A percentile compares a stretch with the other conserved stretches of the same genome.
phyloP scores from a whole-genome alignment of 2,797 vertebrate species.

The Borostomias antarcticus region DNA sequence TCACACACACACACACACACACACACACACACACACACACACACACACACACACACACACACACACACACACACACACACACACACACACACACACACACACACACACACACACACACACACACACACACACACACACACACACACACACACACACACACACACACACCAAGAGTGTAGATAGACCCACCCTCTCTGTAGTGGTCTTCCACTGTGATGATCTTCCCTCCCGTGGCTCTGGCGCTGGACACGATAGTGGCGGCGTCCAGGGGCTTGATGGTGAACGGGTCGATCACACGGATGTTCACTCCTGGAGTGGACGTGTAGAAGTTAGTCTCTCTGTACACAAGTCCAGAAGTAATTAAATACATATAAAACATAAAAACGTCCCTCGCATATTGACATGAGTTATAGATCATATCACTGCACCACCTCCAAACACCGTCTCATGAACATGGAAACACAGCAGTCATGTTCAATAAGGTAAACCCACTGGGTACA shows the following conservation, averaged over 20 bases:
- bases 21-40: background rate
- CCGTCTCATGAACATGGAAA: too few species aligned
- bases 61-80: too few species aligned
- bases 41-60: background rate
- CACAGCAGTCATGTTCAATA: background rate
- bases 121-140: background rate
- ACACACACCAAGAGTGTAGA: too few species aligned
- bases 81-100: background rate
- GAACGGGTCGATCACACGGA: constrained; percentile 88
- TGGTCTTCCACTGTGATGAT: constrained; percentile 93
- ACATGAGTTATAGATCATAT: too few species aligned
- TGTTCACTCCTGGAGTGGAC: constrained; percentile 75
- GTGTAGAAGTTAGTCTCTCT: too few species aligned
- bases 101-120: background rate
- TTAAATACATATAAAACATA: too few species aligned
- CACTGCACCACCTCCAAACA: too few species aligned
- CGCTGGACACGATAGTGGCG: constrained; percentile 79
- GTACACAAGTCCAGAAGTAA: too few species aligned
- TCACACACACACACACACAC: background rate
- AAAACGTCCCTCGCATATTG: too few species aligned
- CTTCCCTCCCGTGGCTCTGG: constrained; percentile 79
- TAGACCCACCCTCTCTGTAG: constrained; percentile 84
- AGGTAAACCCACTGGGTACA: too few species aligned
- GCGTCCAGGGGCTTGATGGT: constrained; percentile 90
- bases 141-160: background rate